phyloP scores from a whole-genome alignment of 2,888 invertebrate species.

The Habrosyne pyritoides region DNA sequence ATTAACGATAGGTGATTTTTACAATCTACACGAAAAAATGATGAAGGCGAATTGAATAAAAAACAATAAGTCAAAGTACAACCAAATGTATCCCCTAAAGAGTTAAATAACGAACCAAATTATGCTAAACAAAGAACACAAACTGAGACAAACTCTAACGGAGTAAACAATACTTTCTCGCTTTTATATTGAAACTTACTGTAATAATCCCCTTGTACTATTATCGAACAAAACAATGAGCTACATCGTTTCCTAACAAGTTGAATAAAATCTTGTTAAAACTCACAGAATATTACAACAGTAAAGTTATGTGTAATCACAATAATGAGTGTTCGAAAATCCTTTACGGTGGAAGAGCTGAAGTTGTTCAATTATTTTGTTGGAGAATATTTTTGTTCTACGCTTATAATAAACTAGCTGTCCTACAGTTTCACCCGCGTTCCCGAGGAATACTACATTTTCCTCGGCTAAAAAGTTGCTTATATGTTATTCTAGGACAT shows the following conservation, averaged over 20 bases:
- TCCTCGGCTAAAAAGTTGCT: too few species aligned
- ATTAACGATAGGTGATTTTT: too few species aligned
- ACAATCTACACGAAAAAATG: too few species aligned
- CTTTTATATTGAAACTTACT: conserved; percentile 26
- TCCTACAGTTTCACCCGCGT: too few species aligned
- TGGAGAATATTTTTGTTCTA: background rate
- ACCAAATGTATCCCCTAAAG: too few species aligned
- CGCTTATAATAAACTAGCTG: background rate
- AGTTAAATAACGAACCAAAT: too few species aligned
- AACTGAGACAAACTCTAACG: too few species aligned
- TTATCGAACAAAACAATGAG: conserved; percentile 18
- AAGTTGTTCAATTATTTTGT: background rate
- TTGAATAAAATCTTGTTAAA: conserved; percentile 25
- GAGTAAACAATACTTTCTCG: conserved; percentile 19
- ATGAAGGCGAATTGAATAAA: too few species aligned
- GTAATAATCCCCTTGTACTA: conserved; percentile 24
- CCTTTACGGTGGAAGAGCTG: background rate
- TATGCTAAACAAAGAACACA: too few species aligned
- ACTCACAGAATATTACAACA: conserved; percentile 22
- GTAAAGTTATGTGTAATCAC: conserved; percentile 8
- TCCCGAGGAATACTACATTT: too few species aligned
- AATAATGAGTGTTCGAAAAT: background rate
- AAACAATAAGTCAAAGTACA: too few species aligned
- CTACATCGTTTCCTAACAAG: conserved; percentile 22
- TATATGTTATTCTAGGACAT: too few species aligned